Evolutionary conservation across 2,888 invertebrate species (phyloP).

Genomic region (Phrixothrix hirtus): DNA sequence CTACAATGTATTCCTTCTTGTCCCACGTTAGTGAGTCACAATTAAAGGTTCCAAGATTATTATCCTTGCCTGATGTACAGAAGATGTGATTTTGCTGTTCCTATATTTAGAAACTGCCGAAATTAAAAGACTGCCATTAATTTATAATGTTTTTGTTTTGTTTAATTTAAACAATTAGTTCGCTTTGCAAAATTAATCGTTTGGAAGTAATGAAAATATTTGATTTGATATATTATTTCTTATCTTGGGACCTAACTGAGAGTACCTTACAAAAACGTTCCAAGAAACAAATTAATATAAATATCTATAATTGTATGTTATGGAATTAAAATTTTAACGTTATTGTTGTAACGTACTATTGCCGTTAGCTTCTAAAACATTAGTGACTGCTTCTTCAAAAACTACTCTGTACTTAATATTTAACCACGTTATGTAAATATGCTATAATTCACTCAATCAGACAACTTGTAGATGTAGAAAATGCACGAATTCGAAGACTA

Average conservation of each 20-base stretch:
- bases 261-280: constrained; percentile 50
- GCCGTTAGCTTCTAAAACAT: constrained; percentile 49
- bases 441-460: constrained; percentile 51
- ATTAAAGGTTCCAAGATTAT: constrained; percentile 47
- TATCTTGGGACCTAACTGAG: constrained; percentile 46
- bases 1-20: constrained; percentile 48
- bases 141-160: constrained; percentile 46
- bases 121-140: constrained; percentile 57
- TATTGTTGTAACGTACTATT: constrained; percentile 53
- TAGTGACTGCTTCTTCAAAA: constrained; percentile 50
- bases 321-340: constrained; percentile 55
- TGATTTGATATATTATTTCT: constrained; percentile 38
- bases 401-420: constrained; percentile 26
- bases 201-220: constrained; percentile 48
- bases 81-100: constrained; percentile 56
- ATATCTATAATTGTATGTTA: constrained; percentile 46
- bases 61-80: constrained; percentile 43
- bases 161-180: constrained; percentile 44
- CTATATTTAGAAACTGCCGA: constrained; percentile 54
- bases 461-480: constrained; percentile 41
- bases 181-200: constrained; percentile 55
- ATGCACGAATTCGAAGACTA: constrained; percentile 51
- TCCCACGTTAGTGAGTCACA: constrained; percentile 48
- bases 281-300: constrained; percentile 41
- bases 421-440: constrained; percentile 45